These are phyloP conservation scores for Phthorimaea operculella DNA, from an alignment of 1,140 invertebrate species.

Conservation along the genomic window DNA sequence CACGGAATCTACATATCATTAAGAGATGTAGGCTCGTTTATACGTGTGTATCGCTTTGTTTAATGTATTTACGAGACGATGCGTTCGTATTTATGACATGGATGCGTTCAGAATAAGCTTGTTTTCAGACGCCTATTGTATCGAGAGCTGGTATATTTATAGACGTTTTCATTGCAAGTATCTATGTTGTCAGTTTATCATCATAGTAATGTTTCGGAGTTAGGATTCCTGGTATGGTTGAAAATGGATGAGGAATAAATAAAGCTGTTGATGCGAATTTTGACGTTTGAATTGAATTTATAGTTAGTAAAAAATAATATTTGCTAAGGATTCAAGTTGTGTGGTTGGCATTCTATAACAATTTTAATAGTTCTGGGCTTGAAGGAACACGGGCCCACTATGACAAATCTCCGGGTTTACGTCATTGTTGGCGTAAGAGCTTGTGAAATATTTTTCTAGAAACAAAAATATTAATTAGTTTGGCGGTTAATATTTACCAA, in stretches of 20 bases:
- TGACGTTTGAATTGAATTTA: background rate
- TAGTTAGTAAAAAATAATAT: background rate
- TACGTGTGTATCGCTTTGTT: constrained; percentile 66
- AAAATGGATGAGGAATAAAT: background rate
- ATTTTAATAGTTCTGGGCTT: no score
- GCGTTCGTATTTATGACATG: constrained; percentile 57
- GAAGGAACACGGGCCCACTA: no score
- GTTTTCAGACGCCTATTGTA: constrained; percentile 55
- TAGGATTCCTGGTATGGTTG: background rate
- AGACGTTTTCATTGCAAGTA: constrained; percentile 1
- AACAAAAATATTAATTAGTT: no score
- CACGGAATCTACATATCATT: constrained; percentile 67
- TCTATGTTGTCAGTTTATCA: background rate
- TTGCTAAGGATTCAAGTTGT: background rate
- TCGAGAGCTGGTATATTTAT: constrained; percentile 7
- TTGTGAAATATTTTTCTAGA: no score
- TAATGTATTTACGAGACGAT: constrained; percentile 59
- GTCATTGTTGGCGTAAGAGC: no score
- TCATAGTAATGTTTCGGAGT: background rate
- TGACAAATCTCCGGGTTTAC: no score
- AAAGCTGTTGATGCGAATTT: background rate
- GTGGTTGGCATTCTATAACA: background rate
- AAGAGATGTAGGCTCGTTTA: constrained; percentile 62
- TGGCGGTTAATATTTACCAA: no score
- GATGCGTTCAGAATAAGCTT: constrained; percentile 39